Conservation (phyloP, 2,888 invertebrate species). For the Caenorhabditis sp. region DNA sequence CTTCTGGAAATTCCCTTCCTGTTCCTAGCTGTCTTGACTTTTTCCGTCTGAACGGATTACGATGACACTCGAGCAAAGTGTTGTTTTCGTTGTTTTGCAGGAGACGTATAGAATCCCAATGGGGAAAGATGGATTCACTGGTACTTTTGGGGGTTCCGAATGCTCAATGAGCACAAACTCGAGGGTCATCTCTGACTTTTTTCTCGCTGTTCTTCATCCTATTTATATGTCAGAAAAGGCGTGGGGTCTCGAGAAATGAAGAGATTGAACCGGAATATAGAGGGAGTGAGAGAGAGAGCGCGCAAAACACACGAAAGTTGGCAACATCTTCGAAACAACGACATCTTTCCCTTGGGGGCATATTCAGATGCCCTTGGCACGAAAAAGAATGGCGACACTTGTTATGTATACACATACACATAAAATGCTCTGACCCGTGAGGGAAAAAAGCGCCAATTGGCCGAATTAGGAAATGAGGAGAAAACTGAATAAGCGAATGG, state of each 20-base stretch:
- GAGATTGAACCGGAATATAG: constrained; percentile 8
- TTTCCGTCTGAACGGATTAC: constrained; percentile 52
- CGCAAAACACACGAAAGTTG: constrained; percentile 48
- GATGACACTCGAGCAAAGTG: constrained; percentile 50
- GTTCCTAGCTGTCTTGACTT: constrained; percentile 17
- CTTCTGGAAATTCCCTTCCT: neutral
- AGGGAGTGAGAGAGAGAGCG: constrained; percentile 16
- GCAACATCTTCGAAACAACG: constrained; percentile 30
- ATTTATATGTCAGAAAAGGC: constrained; percentile 28
- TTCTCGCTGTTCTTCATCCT: constrained; percentile 19
- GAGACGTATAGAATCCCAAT: constrained; percentile 11
- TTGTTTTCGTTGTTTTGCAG: constrained; percentile 28
- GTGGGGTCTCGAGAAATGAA: constrained; percentile 17
- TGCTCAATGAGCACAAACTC: constrained; percentile 35
- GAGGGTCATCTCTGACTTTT: constrained; percentile 43
- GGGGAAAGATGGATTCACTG: constrained; percentile 45
- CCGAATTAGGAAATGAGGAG: constrained; percentile 29
- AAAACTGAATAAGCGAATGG: neutral
- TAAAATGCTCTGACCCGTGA: constrained; percentile 42
- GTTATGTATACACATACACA: constrained; percentile 55
- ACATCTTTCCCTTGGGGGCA: constrained; percentile 49
- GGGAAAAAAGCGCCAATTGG: constrained; percentile 35
- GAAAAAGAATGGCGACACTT: constrained; percentile 42
- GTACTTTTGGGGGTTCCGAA: constrained; percentile 50
- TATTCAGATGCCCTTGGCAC: constrained; percentile 60